Evolutionary conservation across 2,797 vertebrate species (phyloP).

Genomic region (Emys orbicularis): DNA sequence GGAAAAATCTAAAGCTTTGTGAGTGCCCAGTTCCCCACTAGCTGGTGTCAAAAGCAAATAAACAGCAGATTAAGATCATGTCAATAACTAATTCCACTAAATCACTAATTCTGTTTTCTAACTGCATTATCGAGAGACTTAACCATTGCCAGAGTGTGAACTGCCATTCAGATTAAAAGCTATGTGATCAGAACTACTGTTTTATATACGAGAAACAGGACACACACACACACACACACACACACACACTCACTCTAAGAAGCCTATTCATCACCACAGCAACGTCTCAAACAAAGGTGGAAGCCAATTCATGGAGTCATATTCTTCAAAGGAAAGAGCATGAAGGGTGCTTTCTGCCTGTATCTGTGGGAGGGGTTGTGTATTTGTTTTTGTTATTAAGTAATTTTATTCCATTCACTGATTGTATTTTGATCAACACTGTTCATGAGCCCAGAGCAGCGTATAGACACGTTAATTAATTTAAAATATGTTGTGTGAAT

Average conservation of each 20-base stretch:
- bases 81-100: not conserved
- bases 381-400: not conserved
- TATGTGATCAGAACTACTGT: not conserved
- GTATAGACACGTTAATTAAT: accelerated
- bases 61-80: not conserved
- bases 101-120: not conserved
- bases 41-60: not conserved
- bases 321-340: conserved; percentile 21
- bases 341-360: not conserved
- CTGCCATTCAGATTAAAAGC: not conserved
- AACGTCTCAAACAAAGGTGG: conserved; percentile 70
- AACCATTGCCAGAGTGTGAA: not conserved
- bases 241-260: not conserved
- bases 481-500: not conserved
- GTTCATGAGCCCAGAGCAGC: not conserved
- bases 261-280: conserved; percentile 73
- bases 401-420: not conserved
- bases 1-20: not conserved
- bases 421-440: not conserved
- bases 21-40: not conserved
- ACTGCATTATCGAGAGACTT: not conserved
- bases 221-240: not conserved
- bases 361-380: not conserved
- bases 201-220: not conserved
- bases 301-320: conserved; percentile 28